A percentile compares a stretch with the other conserved stretches of the same genome.
These are phyloP conservation scores for Plagodis dolabraria DNA, from an alignment of 2,888 invertebrate species.

Conservation along the genomic window DNA sequence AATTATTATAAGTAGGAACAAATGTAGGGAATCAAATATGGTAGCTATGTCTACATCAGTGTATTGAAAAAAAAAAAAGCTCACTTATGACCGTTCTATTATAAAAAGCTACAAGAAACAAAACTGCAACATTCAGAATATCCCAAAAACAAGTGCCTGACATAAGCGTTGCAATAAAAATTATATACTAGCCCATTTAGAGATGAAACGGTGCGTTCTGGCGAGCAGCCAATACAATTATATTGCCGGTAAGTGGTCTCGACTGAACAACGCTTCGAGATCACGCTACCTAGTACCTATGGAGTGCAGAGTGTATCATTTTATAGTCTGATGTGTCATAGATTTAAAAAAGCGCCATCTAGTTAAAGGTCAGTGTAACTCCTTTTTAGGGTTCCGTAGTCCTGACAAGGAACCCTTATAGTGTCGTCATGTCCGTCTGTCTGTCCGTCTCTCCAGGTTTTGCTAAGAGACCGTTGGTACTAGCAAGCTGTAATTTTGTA, in stretches of 20 bases:
- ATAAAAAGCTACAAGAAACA: neutral
- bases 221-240: slow-evolving; percentile 67
- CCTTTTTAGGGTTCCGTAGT: too few relatives aligned
- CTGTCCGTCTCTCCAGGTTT: too few relatives aligned
- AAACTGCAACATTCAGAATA: slow-evolving; percentile 1
- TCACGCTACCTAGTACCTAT: slow-evolving; percentile 9
- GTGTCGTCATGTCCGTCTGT: too few relatives aligned
- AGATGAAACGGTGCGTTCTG: slow-evolving; percentile 64
- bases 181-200: slow-evolving; percentile 73
- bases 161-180: slow-evolving; percentile 64
- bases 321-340: neutral
- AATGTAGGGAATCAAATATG: too few relatives aligned
- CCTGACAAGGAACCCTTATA: too few relatives aligned
- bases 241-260: slow-evolving; percentile 43
- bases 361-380: neutral
- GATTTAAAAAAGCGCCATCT: slow-evolving; percentile 7
- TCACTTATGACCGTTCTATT: too few relatives aligned
- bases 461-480: too few relatives aligned
- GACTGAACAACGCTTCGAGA: slow-evolving; percentile 18
- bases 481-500: too few relatives aligned
- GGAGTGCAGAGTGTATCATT: neutral
- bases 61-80: too few relatives aligned
- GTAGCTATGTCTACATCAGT: too few relatives aligned
- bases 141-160: slow-evolving; percentile 29
- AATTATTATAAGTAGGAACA: too few relatives aligned